Conservation (phyloP, 1,140 invertebrate genomes). For the Eumaeus atala region DNA sequence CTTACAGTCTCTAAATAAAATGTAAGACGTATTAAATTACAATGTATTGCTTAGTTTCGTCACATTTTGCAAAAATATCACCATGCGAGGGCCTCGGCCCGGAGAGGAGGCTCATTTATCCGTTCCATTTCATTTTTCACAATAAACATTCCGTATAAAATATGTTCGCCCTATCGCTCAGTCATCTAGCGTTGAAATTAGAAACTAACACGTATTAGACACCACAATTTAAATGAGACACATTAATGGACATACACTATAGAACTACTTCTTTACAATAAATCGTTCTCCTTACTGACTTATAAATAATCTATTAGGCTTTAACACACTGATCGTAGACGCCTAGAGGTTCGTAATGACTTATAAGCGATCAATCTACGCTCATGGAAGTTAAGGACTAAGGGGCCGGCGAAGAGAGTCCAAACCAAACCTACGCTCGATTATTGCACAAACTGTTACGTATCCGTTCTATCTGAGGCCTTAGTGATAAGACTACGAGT, state of each 20-base stretch:
- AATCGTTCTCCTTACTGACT: conserved; percentile 55
- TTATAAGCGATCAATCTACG: conserved; percentile 1
- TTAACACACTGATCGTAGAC: not conserved
- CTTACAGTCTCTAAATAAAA: conserved; percentile 65
- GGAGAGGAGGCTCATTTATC: conserved; percentile 27
- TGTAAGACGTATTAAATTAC: conserved; percentile 77
- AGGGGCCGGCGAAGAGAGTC: conserved; percentile 57
- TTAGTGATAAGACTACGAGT: conserved; percentile 5
- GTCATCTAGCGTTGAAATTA: conserved; percentile 64
- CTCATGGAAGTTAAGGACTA: conserved; percentile 15
- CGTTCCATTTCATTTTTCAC: conserved; percentile 32
- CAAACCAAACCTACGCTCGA: conserved; percentile 51
- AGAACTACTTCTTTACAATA: conserved; percentile 54
- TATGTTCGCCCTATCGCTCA: conserved; percentile 59
- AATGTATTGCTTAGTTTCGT: conserved; percentile 81
- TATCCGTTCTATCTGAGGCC: conserved; percentile 36
- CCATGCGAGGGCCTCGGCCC: conserved; percentile 56
- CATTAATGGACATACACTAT: conserved; percentile 70
- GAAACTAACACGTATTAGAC: conserved; percentile 68
- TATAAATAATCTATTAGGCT: conserved; percentile 22
- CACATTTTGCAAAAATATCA: conserved; percentile 81
- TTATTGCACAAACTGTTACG: conserved; percentile 67
- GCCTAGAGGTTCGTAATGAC: not conserved
- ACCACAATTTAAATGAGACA: conserved; percentile 72
- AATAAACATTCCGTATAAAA: conserved; percentile 63